Conservation (phyloP, 2,888 invertebrate species). For the Cyaniris semiargus region DNA sequence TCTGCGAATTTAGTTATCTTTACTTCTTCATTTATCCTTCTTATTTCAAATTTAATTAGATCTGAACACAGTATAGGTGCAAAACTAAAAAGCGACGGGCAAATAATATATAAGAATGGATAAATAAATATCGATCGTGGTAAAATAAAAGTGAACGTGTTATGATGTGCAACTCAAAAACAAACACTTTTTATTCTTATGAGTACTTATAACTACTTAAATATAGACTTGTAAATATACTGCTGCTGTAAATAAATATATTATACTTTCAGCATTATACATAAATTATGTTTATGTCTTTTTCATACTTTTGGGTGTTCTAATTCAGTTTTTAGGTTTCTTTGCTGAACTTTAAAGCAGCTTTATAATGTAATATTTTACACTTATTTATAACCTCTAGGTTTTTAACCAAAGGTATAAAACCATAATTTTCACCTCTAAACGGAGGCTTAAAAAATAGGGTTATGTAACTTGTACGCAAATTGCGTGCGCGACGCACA, state of each 20-base stretch:
- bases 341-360: neutral
- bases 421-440: neutral
- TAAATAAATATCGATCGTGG: conserved; percentile 46
- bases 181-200: conserved; percentile 44
- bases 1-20: neutral
- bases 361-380: neutral
- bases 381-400: neutral
- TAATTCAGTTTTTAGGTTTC: neutral
- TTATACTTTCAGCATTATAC: neutral
- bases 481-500: neutral
- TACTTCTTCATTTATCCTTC: too few species aligned
- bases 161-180: conserved; percentile 72
- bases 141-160: conserved; percentile 55
- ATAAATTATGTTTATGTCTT: neutral
- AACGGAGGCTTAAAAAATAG: neutral
- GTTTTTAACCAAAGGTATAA: neutral
- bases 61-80: conserved; percentile 40
- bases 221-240: conserved; percentile 10
- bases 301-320: neutral
- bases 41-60: neutral
- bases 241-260: conserved; percentile 15
- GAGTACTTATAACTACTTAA: conserved; percentile 30
- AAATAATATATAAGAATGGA: conserved; percentile 47
- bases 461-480: neutral
- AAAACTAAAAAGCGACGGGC: conserved; percentile 62